Base-by-base conservation (phyloP, 1,140 invertebrate species). In the Aricia agestis region DNA sequence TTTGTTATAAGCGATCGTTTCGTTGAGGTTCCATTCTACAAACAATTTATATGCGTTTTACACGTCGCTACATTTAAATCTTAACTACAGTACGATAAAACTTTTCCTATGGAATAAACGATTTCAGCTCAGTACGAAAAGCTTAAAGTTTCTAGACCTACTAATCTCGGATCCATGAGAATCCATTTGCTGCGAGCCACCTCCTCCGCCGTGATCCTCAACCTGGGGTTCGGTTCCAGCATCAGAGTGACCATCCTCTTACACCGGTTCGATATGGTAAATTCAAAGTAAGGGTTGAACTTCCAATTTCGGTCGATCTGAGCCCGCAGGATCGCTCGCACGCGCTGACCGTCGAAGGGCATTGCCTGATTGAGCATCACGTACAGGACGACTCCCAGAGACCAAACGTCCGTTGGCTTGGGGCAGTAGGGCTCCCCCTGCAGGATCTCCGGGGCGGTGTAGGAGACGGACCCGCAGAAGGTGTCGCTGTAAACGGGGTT, bases 291-390 rank as follows among this genome's bases (percentile, higher is more conserved):
- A 1, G 91, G 84, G 13, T 95, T 93, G 82, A 96, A 96, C 79
- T 93, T 93, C 93, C 96, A 95, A 66, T 93, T 89, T 67, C 93
- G 92, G 69, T 93, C 90, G 4, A 94, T 83, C 84, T 92, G 91
- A 18, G 86, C 82, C 70, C 95, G 93, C 74, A 96, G 94, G 72
- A 97, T 90, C 74, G 93, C 93, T 73, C 94, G 94, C 1, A 96
- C 91, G 75, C 96, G 95, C 31, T 92, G 93, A 71, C 96, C 96
- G 83, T 97, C 95, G 80, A 97, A 98, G 0, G 97, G 97, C 95
- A 97, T 96, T 0, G 93, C 93, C 82, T 95, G 94, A 76, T 96
- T 96, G 1, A 97, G 82, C 92, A 96, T 95, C 15, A 95, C 94
- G 77, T 93, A 96, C 0, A 96, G 80, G 3, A 96, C 93, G 0